These are phyloP conservation scores for Oryzias melastigma DNA, from an alignment of 2,113 vertebrate species.

Conservation along the genomic window DNA sequence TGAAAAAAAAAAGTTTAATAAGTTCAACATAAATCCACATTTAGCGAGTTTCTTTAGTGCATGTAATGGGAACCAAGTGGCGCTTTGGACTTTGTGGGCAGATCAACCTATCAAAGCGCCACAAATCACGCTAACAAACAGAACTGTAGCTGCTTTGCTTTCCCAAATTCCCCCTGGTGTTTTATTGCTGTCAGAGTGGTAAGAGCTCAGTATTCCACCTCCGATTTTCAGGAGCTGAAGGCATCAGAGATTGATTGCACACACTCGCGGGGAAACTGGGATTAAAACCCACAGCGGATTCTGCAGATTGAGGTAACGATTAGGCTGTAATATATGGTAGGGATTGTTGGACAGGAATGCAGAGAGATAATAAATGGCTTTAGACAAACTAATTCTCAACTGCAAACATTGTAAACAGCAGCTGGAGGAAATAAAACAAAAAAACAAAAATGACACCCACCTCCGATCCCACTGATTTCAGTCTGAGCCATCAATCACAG, in stretches of 20 bases:
- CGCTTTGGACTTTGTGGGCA: background rate
- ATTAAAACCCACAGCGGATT: conserved; percentile 33
- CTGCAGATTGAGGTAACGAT: background rate
- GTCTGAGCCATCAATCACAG: conserved; percentile 37
- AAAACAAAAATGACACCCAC: conserved; percentile 37
- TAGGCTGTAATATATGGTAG: background rate
- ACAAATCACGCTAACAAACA: conserved; percentile 20
- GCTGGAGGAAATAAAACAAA: background rate
- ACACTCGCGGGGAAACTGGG: background rate
- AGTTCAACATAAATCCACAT: background rate
- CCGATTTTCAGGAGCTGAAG: conserved; percentile 4
- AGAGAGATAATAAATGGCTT: conserved; percentile 12
- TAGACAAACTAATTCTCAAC: conserved; percentile 13
- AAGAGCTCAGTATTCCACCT: conserved; percentile 1
- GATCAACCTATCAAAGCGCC: conserved; percentile 14
- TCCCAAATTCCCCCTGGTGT: conserved; percentile 12
- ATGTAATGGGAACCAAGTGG: conserved; percentile 6
- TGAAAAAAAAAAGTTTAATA: background rate
- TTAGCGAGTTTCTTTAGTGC: background rate
- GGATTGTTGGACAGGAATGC: background rate
- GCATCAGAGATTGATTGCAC: background rate
- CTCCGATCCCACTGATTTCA: conserved; percentile 23
- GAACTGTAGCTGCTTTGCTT: conserved; percentile 18
- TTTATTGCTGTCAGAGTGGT: conserved; percentile 10
- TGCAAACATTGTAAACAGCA: background rate